Base-by-base conservation (phyloP, 2,888 invertebrate species). In the Apotomis turbidana region DNA sequence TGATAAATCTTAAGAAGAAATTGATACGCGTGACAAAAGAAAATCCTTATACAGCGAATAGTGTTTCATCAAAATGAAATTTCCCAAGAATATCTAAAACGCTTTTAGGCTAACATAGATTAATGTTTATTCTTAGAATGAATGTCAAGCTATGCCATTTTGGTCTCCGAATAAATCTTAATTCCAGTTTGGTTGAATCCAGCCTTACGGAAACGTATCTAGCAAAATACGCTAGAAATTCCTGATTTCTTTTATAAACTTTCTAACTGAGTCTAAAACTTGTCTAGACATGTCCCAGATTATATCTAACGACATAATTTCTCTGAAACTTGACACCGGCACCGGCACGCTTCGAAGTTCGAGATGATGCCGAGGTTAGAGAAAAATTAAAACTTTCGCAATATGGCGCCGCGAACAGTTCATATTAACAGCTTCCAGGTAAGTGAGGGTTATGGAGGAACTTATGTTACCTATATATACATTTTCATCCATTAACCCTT, bases 361-460 rank as follows among this genome's bases (percentile, higher is more conserved):
- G 80, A 83, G 81, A 81, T 85, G 82, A 81, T 88, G 90, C 90
- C 88, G 90, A 84, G 90, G 91, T 91, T 90, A 87, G 84, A 86
- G 87, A 88, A 90, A 90, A 90, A 90, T 89, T 86, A 83, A 90
- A 91, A 91, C 88, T 91, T 91, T 89, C 70, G 85, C 88, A 91
- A 91, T 91, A 91, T 88, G 86, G 83, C 80, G 80, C 80, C 80
- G 78, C 76, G 75, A 71, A 73, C 85, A 87, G 84, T 87, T 90
- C 81, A 77, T 79, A 84, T 85, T 85, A 85, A 83, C 81, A 80
- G 83, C 83, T 84, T 82, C 86, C 81, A 68, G 63, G 68, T 74
- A 68, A 61, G 10, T 58, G 57, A 41, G 41, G 60, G 27, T 60
- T 55, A 54, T 46, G 4, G 6, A 13, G 61, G 61, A 68, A 62